phyloP scores from a whole-genome alignment of 1,140 invertebrate species.

The Apis laboriosa region DNA sequence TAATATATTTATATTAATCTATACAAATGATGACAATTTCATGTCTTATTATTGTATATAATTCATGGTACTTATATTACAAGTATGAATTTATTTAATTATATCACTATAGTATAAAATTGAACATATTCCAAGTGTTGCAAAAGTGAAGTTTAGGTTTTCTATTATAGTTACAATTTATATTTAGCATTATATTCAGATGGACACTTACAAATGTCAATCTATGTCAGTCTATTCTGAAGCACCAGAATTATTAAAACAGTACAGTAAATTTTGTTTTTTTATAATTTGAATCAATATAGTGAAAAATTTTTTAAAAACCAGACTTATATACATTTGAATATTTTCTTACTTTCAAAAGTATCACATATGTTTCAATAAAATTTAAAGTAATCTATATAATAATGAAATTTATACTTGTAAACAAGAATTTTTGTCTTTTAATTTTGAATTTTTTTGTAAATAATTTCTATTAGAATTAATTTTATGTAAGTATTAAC shows the following conservation, averaged over 20 bases:
- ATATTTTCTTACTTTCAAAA: constrained; percentile 24
- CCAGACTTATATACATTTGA: constrained; percentile 10
- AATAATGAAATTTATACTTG: not conserved
- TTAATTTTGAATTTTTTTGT: constrained; percentile 3
- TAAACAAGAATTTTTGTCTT: not conserved
- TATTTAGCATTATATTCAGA: not conserved
- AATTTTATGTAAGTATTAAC: constrained; percentile 5
- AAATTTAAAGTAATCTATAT: not conserved
- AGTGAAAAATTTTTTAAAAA: not conserved
- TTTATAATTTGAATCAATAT: not conserved
- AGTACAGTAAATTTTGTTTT: not conserved
- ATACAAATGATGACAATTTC: constrained; percentile 28
- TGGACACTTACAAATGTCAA: constrained; percentile 14
- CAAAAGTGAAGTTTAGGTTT: constrained; percentile 13
- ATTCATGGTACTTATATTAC: constrained; percentile 45
- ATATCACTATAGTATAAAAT: constrained; percentile 43
- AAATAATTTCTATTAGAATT: constrained; percentile 4
- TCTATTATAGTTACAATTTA: not conserved
- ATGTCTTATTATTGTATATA: constrained; percentile 29
- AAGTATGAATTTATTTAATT: constrained; percentile 10
- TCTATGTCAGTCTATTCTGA: constrained; percentile 27
- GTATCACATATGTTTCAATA: constrained; percentile 14
- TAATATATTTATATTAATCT: not conserved
- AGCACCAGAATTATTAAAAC: constrained; percentile 8
- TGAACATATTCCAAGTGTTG: constrained; percentile 44